Evolutionary conservation across 1,140 invertebrate genomes (phyloP).

Genomic region (Scaptodrosophila lebanonensis): DNA sequence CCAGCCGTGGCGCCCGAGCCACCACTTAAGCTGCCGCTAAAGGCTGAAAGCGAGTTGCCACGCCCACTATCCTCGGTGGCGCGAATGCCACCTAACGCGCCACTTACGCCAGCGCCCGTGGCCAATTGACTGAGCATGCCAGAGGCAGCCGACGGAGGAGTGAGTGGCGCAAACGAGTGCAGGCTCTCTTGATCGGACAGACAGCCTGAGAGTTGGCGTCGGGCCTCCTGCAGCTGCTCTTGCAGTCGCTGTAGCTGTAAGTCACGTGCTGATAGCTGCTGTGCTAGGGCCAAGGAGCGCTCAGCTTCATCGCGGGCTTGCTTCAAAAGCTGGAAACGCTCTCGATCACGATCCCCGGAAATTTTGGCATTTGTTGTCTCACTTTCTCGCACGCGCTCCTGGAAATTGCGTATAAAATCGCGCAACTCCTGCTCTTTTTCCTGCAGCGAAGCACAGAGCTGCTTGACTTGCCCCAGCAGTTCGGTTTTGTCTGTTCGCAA

Average conservation of each 20-base stretch:
- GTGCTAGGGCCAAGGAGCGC: constrained; percentile 88
- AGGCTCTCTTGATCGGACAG: constrained; percentile 86
- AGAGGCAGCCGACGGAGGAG: constrained; percentile 71
- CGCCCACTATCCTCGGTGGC: constrained; percentile 80
- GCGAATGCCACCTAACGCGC: constrained; percentile 72
- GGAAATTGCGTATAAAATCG: constrained; percentile 96
- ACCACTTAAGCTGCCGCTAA: constrained; percentile 77
- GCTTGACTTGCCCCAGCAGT: constrained; percentile 95
- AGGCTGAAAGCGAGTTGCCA: constrained; percentile 77
- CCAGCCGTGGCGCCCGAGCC: constrained; percentile 79
- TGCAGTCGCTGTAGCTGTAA: constrained; percentile 89
- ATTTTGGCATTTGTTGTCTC: constrained; percentile 83
- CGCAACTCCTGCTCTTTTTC: constrained; percentile 95
- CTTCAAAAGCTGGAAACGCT: constrained; percentile 90
- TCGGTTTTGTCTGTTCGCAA: constrained; percentile 96
- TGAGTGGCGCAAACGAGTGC: constrained; percentile 79
- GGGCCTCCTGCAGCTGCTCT: constrained; percentile 88
- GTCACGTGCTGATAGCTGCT: constrained; percentile 90
- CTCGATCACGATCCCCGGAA: constrained; percentile 89
- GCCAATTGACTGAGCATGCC: constrained; percentile 77
- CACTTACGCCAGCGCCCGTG: constrained; percentile 80
- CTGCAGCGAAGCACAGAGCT: constrained; percentile 93
- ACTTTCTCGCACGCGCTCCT: constrained; percentile 82
- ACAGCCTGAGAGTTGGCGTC: constrained; percentile 85
- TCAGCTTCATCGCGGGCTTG: constrained; percentile 94